Percentiles rank a stretch among this genome's conserved stretches.
Conservation (phyloP, 2,113 vertebrate genomes). For the Prunella himalayana region DNA sequence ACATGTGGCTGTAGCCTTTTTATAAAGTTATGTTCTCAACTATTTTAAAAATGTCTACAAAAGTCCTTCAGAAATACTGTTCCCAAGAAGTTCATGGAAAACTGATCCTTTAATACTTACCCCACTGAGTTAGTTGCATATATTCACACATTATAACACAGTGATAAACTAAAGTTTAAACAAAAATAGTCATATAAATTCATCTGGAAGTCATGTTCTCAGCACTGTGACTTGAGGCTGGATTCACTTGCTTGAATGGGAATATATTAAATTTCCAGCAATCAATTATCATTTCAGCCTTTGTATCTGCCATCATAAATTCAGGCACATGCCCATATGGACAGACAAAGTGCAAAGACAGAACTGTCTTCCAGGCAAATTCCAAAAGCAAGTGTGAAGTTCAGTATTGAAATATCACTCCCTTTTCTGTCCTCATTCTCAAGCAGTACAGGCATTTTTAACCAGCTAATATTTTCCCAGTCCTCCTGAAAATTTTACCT, state of each 20-base stretch:
- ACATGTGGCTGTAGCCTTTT: conserved; percentile 64
- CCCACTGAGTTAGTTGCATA: background rate
- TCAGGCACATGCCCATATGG: conserved; percentile 46
- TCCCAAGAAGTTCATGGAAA: conserved; percentile 44
- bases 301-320: conserved; percentile 38
- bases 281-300: conserved; percentile 50
- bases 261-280: conserved; percentile 35
- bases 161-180: conserved; percentile 12
- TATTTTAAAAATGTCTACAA: conserved; percentile 68
- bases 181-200: background rate
- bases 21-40: conserved; percentile 63
- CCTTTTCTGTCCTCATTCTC: background rate
- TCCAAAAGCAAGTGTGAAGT: conserved; percentile 47
- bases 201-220: background rate
- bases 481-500: background rate
- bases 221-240: background rate
- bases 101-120: conserved; percentile 18
- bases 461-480: background rate
- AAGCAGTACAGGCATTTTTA: background rate
- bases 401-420: conserved; percentile 14
- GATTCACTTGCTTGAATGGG: background rate
- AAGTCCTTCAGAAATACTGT: conserved; percentile 52
- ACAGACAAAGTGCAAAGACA: conserved; percentile 49
- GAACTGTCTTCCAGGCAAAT: conserved; percentile 49
- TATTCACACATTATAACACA: conserved; percentile 43